Base-by-base conservation (phyloP, 2,888 invertebrate genomes). In the Ectobius pallidus region DNA sequence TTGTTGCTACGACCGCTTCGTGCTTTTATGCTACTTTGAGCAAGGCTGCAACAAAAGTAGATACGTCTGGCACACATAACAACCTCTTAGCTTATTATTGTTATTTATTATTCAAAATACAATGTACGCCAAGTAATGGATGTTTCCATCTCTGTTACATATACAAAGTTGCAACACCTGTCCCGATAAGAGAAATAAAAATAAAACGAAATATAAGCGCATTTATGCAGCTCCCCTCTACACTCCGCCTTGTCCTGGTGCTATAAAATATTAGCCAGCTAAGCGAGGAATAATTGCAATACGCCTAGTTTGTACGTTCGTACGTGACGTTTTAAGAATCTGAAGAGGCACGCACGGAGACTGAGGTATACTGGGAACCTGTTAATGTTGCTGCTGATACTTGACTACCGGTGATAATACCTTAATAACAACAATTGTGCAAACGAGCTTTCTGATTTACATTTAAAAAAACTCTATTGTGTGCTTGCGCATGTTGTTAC, bases 361-460 rank as follows among this genome's bases (percentile, higher is more conserved):
- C 7, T 25, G 52, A 52, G 25, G 25, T n/a, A n/a, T n/a, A 22
- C 25, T 6, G 39, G 39, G 39, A 39, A 14, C 39, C 6, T 14
- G 14, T 39, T 39, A 39, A 9, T 52, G 52, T 25, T 52, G 52
- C 20, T 58, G 27, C 30, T 30, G 58, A 25, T 58, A 30, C 32
- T 6, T 16, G 58, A 58, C 58, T 58, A 58, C 58, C n/a, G 30
- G 58, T 58, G 58, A 58, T 25, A 58, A 30, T 30, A 58, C 58
- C 16, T n/a, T 30, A 9, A 25, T 14, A 30, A 30, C 30, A 58
- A 30, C 34, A 34, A 34, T 34, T 6, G 34, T 34, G 11, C 11
- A 1, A 14, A 14, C n/a, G 30, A 14, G 30, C 16, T 30, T 46
- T 58, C 30, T 58, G 58, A 58, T 58, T 58, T 58, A 58, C 58